Base-by-base conservation (phyloP, 2,888 invertebrate species). In the Apeira syringaria region DNA sequence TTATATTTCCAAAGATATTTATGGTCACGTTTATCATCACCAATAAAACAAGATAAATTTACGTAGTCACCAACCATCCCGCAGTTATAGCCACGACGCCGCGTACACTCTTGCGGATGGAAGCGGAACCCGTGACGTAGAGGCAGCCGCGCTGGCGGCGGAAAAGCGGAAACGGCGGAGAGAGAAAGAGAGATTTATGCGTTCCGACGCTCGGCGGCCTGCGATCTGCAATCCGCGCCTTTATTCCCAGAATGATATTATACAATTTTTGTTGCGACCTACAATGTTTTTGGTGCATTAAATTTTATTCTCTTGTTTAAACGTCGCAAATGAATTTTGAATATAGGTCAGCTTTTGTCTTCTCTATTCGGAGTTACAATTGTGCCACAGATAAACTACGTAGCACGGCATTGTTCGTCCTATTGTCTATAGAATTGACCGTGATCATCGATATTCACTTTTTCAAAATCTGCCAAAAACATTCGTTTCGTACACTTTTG, bases 181-280 rank as follows among this genome's bases (percentile, higher is more conserved):
- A 20, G 20, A 5, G 56, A 47, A 47, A 50, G 46, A 18, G 39
- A 51, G 51, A 56, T 56, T 56, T 56, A 56, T 53, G 50, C 41
- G 46, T 51, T 53, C 51, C 53, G 49, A 17, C 53, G 40, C 39
- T 32, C 11, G 24, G 37, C 41, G 29, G 38, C 41, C 35, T 30
- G 39, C 35, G 32, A 33, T 35, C 43, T 35, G 42, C 43, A 7
- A 39, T 36, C 39, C 42, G 36, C 33, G 41, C 41, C n/a, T 48
- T 53, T 51, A 53, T 53, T 51, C 53, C 49, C 41, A 47, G 45
- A 53, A 56, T 50, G 51, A 56, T 48, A 17, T n/a, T n/a, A n/a
- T 15, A 48, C 28, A 44, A 38, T 47, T 51, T 53, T 50, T 50
- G 36, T 45, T 48, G 47, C 32, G 42, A 42, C 47, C 47, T 38